Conservation (phyloP, 2,113 vertebrate genomes). For the Leptocoma aspasia region DNA sequence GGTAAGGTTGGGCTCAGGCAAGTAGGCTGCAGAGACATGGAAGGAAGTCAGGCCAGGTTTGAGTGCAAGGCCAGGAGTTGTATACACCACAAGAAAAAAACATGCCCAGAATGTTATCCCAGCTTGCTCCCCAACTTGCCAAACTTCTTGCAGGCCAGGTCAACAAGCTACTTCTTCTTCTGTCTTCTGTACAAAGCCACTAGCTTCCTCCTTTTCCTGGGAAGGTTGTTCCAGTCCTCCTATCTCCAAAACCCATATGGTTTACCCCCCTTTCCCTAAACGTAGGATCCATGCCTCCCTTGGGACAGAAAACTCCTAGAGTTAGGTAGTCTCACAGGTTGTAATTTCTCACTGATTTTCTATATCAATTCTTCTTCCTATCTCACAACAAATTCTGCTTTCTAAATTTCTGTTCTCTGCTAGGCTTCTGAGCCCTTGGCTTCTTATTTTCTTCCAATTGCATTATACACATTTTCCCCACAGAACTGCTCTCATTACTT, state of each 20-base stretch:
- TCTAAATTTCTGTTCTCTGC: background rate
- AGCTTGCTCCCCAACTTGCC: accelerated
- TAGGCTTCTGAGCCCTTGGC: background rate
- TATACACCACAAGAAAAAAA: background rate
- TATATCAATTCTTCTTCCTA: background rate
- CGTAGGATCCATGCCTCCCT: background rate
- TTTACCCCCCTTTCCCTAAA: background rate
- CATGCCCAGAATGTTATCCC: background rate
- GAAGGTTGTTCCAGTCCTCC: background rate
- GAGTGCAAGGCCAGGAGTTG: background rate
- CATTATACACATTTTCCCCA: background rate
- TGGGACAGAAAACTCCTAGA: background rate
- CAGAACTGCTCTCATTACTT: background rate
- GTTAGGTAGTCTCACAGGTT: background rate
- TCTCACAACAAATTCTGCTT: background rate
- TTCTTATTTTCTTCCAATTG: background rate
- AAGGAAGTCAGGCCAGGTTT: background rate
- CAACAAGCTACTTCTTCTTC: background rate
- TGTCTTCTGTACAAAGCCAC: background rate
- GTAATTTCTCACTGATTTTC: background rate
- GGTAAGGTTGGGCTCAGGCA: slow-evolving; percentile 67
- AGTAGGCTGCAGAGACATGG: slow-evolving; percentile 62
- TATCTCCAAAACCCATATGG: background rate
- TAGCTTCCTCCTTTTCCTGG: background rate
- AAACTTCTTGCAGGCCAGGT: background rate